Percentiles rank a stretch among this genome's conserved stretches.
phyloP scores from a whole-genome alignment of 2,797 vertebrate genomes.

The Clarias platycephalus region DNA sequence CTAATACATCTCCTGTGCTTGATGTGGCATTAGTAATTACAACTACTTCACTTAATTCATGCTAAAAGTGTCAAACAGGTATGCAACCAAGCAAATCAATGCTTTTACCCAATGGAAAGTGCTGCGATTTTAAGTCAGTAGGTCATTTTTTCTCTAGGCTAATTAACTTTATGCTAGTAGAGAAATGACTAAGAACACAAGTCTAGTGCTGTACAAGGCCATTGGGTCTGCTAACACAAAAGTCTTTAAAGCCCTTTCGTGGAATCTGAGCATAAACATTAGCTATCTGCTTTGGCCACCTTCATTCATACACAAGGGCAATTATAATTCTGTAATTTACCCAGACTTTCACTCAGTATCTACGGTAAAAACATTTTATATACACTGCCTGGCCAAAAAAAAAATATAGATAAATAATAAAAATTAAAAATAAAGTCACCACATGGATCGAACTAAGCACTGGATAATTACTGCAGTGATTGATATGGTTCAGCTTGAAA shows the following conservation, averaged over 20 bases:
- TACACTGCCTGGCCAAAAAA: too few species aligned
- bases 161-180: not conserved
- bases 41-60: not conserved
- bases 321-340: not conserved
- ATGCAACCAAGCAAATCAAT: not conserved
- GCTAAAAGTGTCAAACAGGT: not conserved
- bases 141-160: not conserved
- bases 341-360: not conserved
- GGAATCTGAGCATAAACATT: not conserved
- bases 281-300: not conserved
- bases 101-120: not conserved
- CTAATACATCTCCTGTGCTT: not conserved
- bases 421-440: too few species aligned
- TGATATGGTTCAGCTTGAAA: too few species aligned
- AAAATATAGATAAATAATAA: too few species aligned
- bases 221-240: not conserved
- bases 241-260: not conserved
- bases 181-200: not conserved
- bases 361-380: not conserved
- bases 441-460: too few species aligned
- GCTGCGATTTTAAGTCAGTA: not conserved
- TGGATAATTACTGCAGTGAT: too few species aligned
- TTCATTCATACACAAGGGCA: not conserved
- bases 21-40: not conserved
- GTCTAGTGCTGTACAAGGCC: not conserved